Evolutionary conservation across 2,113 vertebrate species (phyloP).

Genomic region (Oncorhynchus clarkii): DNA sequence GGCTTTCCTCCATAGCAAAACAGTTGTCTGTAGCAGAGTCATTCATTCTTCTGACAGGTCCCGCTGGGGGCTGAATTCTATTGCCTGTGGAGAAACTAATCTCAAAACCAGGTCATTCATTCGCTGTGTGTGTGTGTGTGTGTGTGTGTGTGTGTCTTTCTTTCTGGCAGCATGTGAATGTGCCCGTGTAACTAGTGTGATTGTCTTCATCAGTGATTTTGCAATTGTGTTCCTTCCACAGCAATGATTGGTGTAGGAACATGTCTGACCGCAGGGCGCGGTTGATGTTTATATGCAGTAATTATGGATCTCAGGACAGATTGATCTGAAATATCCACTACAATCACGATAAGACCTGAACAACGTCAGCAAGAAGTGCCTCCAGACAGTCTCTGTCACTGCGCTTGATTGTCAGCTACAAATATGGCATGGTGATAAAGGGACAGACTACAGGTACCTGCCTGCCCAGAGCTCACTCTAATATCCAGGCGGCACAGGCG

Average conservation of each 20-base stretch:
- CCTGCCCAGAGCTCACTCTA: not conserved
- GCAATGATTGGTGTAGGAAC: slow-evolving; percentile 8
- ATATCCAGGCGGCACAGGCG: not conserved
- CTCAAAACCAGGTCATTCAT: too few species aligned
- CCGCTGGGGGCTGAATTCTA: too few species aligned
- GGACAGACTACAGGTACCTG: not conserved
- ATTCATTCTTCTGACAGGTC: too few species aligned
- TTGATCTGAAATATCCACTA: not conserved
- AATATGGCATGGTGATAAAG: too few species aligned
- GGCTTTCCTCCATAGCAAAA: too few species aligned
- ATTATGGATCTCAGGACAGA: not conserved
- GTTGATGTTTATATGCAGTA: slow-evolving; percentile 1
- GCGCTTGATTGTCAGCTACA: too few species aligned
- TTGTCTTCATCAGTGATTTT: not conserved
- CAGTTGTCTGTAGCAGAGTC: too few species aligned
- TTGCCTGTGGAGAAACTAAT: too few species aligned
- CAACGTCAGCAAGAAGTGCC: not conserved
- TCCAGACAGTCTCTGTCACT: not conserved
- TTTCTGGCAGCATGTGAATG: not conserved
- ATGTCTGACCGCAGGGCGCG: not conserved
- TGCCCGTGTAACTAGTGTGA: not conserved
- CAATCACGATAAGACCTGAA: not conserved
- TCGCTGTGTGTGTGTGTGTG: not conserved
- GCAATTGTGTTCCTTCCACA: slow-evolving; percentile 3
- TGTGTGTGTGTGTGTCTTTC: not conserved